A percentile compares a stretch with the other conserved stretches of the same genome.
These are phyloP conservation scores for Entomobrya proxima DNA, from an alignment of 2,888 invertebrate species.

Conservation along the genomic window DNA sequence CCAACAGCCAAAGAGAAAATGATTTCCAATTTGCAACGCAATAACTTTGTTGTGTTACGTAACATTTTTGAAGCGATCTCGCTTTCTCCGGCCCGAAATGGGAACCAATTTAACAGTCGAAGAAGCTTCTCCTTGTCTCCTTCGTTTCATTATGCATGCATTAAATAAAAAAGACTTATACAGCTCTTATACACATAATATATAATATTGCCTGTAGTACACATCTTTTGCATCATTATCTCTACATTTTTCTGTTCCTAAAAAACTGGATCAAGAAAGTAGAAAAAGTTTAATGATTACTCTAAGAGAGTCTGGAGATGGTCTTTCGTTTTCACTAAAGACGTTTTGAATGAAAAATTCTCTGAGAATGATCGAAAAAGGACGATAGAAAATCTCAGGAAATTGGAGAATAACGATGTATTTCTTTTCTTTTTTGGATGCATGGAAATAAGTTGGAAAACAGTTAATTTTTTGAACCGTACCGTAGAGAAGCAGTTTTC, in stretches of 20 bases:
- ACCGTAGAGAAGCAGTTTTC: too few relatives aligned
- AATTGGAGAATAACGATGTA: not conserved
- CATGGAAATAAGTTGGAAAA: too few relatives aligned
- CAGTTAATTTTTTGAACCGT: too few relatives aligned
- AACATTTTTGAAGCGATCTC: slow-evolving; percentile 5
- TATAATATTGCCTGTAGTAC: not conserved
- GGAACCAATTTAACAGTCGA: not conserved
- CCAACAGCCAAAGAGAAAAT: not conserved
- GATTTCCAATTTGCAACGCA: not conserved
- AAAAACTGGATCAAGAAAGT: not conserved
- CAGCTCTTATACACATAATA: too few relatives aligned
- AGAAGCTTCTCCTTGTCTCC: not conserved
- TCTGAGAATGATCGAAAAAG: too few relatives aligned
- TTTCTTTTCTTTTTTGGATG: not conserved
- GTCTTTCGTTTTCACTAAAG: too few relatives aligned
- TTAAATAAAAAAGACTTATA: not conserved
- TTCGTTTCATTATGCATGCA: not conserved
- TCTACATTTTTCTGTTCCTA: not conserved
- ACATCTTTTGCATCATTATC: not conserved
- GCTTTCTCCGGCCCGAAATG: not conserved
- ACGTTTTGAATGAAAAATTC: too few relatives aligned
- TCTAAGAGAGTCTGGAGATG: not conserved
- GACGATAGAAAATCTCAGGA: not conserved
- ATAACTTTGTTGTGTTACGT: not conserved
- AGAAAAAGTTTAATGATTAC: slow-evolving; percentile 12